Percentiles rank a stretch among this genome's conserved stretches.
These are phyloP conservation scores for Neodiprion fabricii DNA, from an alignment of 1,140 invertebrate genomes.

Conservation along the genomic window DNA sequence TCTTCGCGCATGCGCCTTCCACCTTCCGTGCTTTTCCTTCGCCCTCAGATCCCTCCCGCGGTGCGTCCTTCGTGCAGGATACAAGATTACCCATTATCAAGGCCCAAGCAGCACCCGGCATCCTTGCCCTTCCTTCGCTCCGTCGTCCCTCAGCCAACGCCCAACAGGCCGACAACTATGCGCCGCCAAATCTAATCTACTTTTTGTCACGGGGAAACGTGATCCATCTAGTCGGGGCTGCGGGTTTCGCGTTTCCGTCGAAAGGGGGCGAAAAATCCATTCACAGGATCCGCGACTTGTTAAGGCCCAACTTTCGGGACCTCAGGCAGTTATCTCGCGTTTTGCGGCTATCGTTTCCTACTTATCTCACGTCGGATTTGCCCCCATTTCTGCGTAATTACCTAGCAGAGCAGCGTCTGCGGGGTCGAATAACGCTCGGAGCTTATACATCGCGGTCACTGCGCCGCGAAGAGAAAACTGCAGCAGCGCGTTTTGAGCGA, in stretches of 20 bases:
- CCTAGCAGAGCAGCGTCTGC: no score
- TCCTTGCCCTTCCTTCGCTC: background rate
- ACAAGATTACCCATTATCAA: background rate
- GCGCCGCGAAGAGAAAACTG: no score
- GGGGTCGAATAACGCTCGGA: no score
- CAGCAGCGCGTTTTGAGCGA: no score
- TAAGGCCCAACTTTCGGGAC: background rate
- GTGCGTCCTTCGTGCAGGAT: background rate
- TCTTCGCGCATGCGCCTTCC: background rate
- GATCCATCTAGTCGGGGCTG: background rate
- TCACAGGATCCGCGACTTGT: background rate
- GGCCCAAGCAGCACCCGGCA: background rate
- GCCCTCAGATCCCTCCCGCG: background rate
- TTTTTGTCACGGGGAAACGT: constrained; percentile 2
- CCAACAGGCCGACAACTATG: no score
- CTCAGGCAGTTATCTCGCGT: background rate
- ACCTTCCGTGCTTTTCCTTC: background rate
- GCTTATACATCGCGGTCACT: no score
- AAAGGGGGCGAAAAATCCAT: no score
- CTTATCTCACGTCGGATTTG: background rate
- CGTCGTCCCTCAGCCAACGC: no score
- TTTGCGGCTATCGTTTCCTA: background rate
- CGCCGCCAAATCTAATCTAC: background rate
- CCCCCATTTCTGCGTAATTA: background rate
- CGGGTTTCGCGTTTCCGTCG: background rate